phyloP scores from a whole-genome alignment of 2,113 vertebrate species.

The Muntiacus reevesi region DNA sequence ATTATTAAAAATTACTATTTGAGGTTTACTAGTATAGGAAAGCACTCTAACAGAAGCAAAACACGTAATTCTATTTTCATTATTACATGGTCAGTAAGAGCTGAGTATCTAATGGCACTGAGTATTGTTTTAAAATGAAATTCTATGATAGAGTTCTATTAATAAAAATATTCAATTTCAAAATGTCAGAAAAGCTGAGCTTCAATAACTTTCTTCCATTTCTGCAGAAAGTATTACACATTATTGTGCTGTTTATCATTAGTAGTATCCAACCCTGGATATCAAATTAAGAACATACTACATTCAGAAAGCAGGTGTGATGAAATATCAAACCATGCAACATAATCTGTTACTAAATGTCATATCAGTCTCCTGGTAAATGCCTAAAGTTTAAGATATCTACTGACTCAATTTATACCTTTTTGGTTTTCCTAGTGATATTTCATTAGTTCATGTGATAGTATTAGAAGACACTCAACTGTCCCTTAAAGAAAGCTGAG shows the following conservation, averaged over 20 bases:
- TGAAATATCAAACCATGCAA: not conserved
- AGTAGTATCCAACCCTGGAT: not conserved
- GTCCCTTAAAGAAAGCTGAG: not conserved
- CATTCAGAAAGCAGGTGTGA: constrained; percentile 29
- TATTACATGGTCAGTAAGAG: not conserved
- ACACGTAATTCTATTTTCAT: not conserved
- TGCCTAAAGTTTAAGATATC: not conserved
- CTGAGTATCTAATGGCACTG: not conserved
- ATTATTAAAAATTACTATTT: not conserved
- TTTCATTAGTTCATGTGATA: not conserved
- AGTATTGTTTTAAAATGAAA: not conserved
- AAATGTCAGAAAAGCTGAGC: not conserved
- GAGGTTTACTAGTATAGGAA: not conserved
- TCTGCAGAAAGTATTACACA: not conserved
- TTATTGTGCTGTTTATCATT: not conserved
- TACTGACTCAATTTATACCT: not conserved
- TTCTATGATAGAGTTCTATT: not conserved
- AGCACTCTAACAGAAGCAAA: not conserved
- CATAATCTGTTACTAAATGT: not conserved
- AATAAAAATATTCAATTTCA: constrained; percentile 9
- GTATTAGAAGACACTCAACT: not conserved
- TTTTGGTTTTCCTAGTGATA: not conserved
- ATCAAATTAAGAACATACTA: constrained; percentile 26
- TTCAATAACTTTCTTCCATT: not conserved
- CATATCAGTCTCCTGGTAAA: not conserved